Conservation (phyloP, 2,888 invertebrate genomes). For the Epinotia brunnichana region DNA sequence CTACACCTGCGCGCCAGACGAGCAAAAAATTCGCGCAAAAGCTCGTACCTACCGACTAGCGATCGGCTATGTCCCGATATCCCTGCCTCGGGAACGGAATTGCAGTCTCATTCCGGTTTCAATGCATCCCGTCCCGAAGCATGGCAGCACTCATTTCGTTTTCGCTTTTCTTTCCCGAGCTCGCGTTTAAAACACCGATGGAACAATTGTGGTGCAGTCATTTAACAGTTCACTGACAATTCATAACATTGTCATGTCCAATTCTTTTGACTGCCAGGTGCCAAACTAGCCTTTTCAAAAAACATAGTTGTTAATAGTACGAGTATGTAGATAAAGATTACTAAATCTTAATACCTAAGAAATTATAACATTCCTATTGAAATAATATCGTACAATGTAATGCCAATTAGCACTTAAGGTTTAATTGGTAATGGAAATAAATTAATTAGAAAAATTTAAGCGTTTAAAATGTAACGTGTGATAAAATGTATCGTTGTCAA, state of each 20-base stretch:
- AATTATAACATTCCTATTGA: neutral
- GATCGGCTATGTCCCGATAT: slow-evolving; percentile 26
- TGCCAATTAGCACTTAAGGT: no score
- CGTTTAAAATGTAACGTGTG: neutral
- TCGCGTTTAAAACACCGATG: slow-evolving; percentile 25
- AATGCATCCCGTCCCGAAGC: slow-evolving; percentile 16
- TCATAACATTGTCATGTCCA: neutral
- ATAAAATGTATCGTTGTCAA: neutral
- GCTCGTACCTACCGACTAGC: slow-evolving; percentile 29
- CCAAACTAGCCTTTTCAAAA: no score
- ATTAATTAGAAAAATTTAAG: neutral
- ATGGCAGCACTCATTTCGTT: slow-evolving; percentile 20
- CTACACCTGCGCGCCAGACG: slow-evolving; percentile 45
- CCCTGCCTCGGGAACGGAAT: slow-evolving; percentile 28
- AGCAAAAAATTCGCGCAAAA: slow-evolving; percentile 42
- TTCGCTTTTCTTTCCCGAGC: slow-evolving; percentile 19
- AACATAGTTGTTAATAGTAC: no score
- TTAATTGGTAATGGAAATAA: neutral
- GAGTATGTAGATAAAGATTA: neutral
- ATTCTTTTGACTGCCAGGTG: neutral
- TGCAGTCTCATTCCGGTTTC: slow-evolving; percentile 34
- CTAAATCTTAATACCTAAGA: neutral
- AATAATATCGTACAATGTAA: neutral
- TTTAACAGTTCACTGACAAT: slow-evolving; percentile 19
- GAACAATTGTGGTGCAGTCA: slow-evolving; percentile 23